Percentiles rank a stretch among this genome's conserved stretches.
Conservation (phyloP, 2,888 invertebrate genomes). For the Biston betularia region DNA sequence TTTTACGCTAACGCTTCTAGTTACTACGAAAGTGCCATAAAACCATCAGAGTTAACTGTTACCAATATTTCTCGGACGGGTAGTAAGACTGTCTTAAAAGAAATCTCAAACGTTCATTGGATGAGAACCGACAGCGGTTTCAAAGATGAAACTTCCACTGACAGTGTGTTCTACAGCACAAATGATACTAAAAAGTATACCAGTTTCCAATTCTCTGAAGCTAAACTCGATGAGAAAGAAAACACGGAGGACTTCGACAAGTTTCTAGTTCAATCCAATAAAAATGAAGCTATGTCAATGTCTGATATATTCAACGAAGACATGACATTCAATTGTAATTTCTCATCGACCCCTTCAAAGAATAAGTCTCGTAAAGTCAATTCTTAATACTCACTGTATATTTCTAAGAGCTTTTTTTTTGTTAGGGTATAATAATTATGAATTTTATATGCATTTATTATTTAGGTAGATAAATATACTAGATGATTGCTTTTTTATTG, state of each 20-base stretch:
- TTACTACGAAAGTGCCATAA: slow-evolving; percentile 83
- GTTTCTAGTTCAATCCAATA: slow-evolving; percentile 62
- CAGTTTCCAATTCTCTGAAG: slow-evolving; percentile 64
- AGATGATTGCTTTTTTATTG: slow-evolving; percentile 61
- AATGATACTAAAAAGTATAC: slow-evolving; percentile 61
- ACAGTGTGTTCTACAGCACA: slow-evolving; percentile 68
- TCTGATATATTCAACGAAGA: slow-evolving; percentile 80
- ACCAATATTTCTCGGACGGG: slow-evolving; percentile 63
- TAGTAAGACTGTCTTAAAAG: slow-evolving; percentile 68
- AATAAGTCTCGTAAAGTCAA: slow-evolving; percentile 72
- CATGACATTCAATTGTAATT: slow-evolving; percentile 78
- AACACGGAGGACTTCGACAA: slow-evolving; percentile 70
- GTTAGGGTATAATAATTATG: slow-evolving; percentile 55
- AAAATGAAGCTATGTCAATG: slow-evolving; percentile 76
- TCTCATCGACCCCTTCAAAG: slow-evolving; percentile 81
- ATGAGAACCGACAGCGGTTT: slow-evolving; percentile 81
- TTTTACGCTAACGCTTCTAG: slow-evolving; percentile 77
- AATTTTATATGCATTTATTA: slow-evolving; percentile 73
- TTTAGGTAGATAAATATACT: slow-evolving; percentile 52
- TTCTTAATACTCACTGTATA: slow-evolving; percentile 48
- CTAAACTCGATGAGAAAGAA: slow-evolving; percentile 70
- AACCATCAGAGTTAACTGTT: slow-evolving; percentile 79
- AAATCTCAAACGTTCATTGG: slow-evolving; percentile 80
- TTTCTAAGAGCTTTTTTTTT: slow-evolving; percentile 44
- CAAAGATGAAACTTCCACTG: slow-evolving; percentile 77